Evolutionary conservation across 2,797 vertebrate genomes (phyloP).

Genomic region (Anniella stebbinsi): DNA sequence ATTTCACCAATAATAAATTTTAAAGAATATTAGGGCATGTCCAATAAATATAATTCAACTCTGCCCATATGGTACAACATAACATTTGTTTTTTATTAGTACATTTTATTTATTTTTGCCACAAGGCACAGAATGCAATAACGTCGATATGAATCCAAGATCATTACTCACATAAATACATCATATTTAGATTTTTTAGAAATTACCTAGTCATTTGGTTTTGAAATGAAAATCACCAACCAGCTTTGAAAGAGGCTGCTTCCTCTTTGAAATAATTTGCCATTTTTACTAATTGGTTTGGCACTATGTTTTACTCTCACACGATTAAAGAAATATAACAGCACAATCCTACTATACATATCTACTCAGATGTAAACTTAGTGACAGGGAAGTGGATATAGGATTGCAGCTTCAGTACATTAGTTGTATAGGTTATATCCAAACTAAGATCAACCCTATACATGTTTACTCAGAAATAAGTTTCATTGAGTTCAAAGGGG

Average conservation of each 20-base stretch:
- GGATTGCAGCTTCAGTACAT: neutral
- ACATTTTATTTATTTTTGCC: neutral
- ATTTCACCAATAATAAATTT: neutral
- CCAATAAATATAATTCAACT: neutral
- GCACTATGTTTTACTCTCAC: neutral
- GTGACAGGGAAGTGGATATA: no score
- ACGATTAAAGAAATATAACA: neutral
- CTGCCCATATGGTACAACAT: neutral
- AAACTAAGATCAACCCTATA: neutral
- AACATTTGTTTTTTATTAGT: neutral
- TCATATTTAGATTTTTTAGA: neutral
- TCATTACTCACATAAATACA: neutral
- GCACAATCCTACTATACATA: no score
- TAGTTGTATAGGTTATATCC: neutral
- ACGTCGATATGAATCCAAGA: neutral
- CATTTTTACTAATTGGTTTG: neutral
- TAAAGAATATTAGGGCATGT: neutral
- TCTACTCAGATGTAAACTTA: no score
- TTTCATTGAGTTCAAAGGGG: neutral
- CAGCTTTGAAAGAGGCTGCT: neutral
- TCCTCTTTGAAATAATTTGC: neutral
- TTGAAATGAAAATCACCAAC: neutral
- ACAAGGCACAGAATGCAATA: neutral
- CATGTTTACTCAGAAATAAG: neutral
- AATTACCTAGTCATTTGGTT: neutral